A percentile compares a stretch with the other conserved stretches of the same genome.
These are phyloP conservation scores for Argopecten irradians DNA, from an alignment of 1,140 invertebrate species.

Conservation along the genomic window DNA sequence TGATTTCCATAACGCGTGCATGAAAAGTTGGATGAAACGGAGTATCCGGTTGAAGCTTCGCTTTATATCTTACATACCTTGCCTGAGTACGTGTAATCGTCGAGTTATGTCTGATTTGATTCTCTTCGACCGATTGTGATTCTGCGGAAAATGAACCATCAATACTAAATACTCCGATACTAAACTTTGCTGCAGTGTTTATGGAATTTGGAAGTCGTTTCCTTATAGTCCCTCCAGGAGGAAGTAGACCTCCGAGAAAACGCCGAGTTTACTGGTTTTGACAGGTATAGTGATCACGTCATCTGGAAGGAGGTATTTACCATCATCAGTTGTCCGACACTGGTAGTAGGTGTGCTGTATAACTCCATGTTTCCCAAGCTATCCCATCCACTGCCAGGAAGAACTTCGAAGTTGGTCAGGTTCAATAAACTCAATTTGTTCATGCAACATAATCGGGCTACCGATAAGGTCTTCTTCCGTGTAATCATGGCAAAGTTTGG, in stretches of 20 bases:
- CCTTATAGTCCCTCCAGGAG: slow-evolving; percentile 58
- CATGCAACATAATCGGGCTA: neutral
- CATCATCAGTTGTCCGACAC: slow-evolving; percentile 65
- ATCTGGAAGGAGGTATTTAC: slow-evolving; percentile 65
- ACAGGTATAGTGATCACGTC: slow-evolving; percentile 55
- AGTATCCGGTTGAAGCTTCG: slow-evolving; percentile 56
- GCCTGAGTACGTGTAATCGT: slow-evolving; percentile 54
- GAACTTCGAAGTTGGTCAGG: slow-evolving; percentile 54
- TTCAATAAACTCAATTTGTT: neutral
- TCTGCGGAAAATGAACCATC: slow-evolving; percentile 62
- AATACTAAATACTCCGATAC: slow-evolving; percentile 47
- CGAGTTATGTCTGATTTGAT: slow-evolving; percentile 58
- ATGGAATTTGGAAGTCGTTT: slow-evolving; percentile 56
- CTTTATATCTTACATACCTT: slow-evolving; percentile 54
- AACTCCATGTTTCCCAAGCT: slow-evolving; percentile 64
- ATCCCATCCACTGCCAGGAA: slow-evolving; percentile 70
- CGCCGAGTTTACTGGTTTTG: slow-evolving; percentile 61
- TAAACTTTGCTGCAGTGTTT: slow-evolving; percentile 56
- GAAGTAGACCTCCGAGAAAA: slow-evolving; percentile 55
- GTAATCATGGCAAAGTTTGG: neutral
- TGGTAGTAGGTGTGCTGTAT: slow-evolving; percentile 56
- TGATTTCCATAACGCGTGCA: slow-evolving; percentile 51
- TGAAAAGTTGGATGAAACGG: slow-evolving; percentile 52
- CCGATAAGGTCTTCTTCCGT: neutral
- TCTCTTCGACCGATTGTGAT: slow-evolving; percentile 52